Base-by-base conservation (phyloP, 2,797 vertebrate genomes). In the Calcarius lapponicus region DNA sequence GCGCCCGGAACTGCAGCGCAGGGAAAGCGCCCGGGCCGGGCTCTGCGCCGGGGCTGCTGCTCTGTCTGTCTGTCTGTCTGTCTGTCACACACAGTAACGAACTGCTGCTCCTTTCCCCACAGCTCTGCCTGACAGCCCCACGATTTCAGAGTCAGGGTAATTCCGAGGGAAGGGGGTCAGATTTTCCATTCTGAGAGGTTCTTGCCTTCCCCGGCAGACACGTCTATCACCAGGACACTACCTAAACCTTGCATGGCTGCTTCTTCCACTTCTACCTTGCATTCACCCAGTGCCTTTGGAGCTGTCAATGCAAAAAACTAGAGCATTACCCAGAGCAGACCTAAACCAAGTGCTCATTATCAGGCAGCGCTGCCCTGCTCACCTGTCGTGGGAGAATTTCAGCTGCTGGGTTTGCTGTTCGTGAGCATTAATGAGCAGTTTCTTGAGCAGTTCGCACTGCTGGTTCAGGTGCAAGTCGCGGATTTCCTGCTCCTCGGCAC, bases 361-460 rank as follows among this genome's bases (percentile, higher is more conserved):
- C 18, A 26, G 42, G 66, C 13, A 83, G 45, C 13, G 9, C 11
- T 61, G 50, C 28, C 26, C 38, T 17, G 70, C 98, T 95, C 90
- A 99, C 99, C 99, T 98, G 87, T 99, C 99, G 5, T 99, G 99
- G 40, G 99, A 98, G 75, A 99, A 97, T 86, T 99, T 99, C 40
- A 99, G 98, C 96, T 99, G 99, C 94, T 98, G 90, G 7, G 98
- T 99, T 96, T 99, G 99, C 93, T 99, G 99, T 87, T 99, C 99
- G 5, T 99, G 99, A 38, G 99, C 98, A 0, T 75, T 98, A 60
- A 98, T 95, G 56, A 99, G 98, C 17, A 99, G 98, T 83, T 99
- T 99, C 96, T 97, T 99, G 81, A 99, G 98, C 88, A 99, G 98
- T 12, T 99, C 99, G 17, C 99, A 99, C 97, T 99, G 99, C 86